phyloP scores from a whole-genome alignment of 2,797 vertebrate species.

The Heliangelus exortis region DNA sequence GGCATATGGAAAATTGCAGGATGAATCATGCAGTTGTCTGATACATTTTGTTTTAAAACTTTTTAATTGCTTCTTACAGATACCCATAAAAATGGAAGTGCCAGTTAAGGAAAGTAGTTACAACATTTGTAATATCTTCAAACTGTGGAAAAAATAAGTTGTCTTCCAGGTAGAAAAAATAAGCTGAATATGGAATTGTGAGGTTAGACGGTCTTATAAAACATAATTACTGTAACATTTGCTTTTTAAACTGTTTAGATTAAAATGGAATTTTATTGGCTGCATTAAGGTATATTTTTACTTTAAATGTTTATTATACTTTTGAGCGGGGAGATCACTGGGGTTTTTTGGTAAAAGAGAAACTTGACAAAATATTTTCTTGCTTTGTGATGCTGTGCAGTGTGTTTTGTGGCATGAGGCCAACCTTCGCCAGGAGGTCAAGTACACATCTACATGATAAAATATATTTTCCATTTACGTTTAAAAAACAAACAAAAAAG shows the following conservation, averaged over 20 bases:
- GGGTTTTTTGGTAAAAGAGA: background rate
- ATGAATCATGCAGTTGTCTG: background rate
- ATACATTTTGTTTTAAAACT: slow-evolving; percentile 18
- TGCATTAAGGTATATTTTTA: background rate
- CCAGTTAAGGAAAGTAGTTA: background rate
- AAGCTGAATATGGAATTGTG: background rate
- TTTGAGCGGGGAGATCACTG: background rate
- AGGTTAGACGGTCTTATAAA: background rate
- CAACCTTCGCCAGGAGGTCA: background rate
- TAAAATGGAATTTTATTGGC: background rate
- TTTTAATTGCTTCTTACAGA: slow-evolving; percentile 41
- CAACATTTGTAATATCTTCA: background rate
- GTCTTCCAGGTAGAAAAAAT: background rate
- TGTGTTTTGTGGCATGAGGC: background rate
- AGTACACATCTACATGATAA: background rate
- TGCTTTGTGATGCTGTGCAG: rapidly evolving
- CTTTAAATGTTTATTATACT: background rate
- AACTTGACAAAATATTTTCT: background rate
- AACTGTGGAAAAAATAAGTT: background rate
- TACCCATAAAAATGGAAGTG: slow-evolving; percentile 23
- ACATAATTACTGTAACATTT: background rate
- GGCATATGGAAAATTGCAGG: slow-evolving; percentile 3
- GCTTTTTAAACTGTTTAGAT: background rate
- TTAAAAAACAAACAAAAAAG: background rate
- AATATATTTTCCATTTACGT: background rate